Percentiles rank a stretch among this genome's conserved stretches.
These are phyloP conservation scores for Cotesia glomerata DNA, from an alignment of 1,140 invertebrate species.

Conservation along the genomic window DNA sequence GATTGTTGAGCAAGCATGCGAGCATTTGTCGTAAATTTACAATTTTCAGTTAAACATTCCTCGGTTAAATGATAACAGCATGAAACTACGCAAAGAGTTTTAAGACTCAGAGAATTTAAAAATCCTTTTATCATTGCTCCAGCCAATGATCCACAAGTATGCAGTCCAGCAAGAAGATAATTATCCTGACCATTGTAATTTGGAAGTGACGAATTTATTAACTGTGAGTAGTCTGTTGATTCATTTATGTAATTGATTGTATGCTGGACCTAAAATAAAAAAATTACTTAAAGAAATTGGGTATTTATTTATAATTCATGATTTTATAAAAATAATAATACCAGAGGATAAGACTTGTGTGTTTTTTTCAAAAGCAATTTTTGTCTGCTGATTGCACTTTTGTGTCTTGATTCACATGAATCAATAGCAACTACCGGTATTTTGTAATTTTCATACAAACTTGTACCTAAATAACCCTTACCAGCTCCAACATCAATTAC, in stretches of 20 bases:
- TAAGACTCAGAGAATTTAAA: conserved; percentile 63
- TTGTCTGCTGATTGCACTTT: conserved; percentile 69
- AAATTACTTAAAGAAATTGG: background rate
- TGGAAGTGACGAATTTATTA: conserved; percentile 62
- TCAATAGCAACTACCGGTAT: conserved; percentile 82
- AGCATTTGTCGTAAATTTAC: conserved; percentile 75
- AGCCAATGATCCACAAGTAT: conserved; percentile 88
- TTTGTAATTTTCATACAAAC: conserved; percentile 73
- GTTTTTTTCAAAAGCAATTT: conserved; percentile 65
- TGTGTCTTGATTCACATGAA: conserved; percentile 69
- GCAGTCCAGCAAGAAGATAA: conserved; percentile 77
- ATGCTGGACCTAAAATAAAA: conserved; percentile 48
- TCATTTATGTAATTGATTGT: conserved; percentile 51
- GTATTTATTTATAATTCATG: background rate
- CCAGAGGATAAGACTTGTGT: conserved; percentile 35
- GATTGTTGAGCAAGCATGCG: conserved; percentile 85
- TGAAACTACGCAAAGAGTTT: conserved; percentile 78
- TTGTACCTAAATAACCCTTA: conserved; percentile 81
- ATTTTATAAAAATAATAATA: conserved; percentile 23
- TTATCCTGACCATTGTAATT: conserved; percentile 41
- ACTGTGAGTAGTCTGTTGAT: conserved; percentile 60
- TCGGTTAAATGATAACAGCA: conserved; percentile 90
- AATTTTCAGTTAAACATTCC: conserved; percentile 66
- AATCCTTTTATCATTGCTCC: conserved; percentile 79
- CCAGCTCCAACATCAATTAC: conserved; percentile 87